These are phyloP conservation scores for Porites divaricata DNA, from an alignment of 92 coral and sea anemone genomes.

Conservation along the genomic window DNA sequence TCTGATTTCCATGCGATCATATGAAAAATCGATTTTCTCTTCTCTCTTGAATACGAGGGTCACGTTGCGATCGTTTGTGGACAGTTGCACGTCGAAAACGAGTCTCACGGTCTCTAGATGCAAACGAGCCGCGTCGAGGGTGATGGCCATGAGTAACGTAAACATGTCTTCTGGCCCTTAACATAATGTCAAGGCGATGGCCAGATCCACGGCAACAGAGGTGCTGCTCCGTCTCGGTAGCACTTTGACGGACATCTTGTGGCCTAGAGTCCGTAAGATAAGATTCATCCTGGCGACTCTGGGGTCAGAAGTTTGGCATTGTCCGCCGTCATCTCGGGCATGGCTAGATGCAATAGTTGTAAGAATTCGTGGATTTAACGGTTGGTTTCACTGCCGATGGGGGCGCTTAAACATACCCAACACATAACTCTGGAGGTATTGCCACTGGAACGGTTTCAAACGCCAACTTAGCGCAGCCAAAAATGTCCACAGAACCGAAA, in stretches of 20 bases:
- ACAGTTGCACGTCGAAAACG: not conserved
- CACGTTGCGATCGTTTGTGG: not conserved
- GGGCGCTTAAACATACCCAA: conserved; percentile 8
- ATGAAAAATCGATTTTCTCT: conserved; percentile 12
- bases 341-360: not conserved
- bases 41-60: not conserved
- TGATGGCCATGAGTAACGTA: conserved; percentile 15
- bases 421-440: conserved; percentile 10
- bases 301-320: conserved; percentile 10
- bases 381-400: conserved; percentile 1
- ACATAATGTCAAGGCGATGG: conserved; percentile 8
- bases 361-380: conserved; percentile 15
- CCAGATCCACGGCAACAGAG: conserved; percentile 17
- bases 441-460: conserved; percentile 18
- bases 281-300: conserved; percentile 8
- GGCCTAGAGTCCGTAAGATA: not conserved
- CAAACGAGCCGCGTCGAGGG: not conserved
- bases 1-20: conserved; percentile 16
- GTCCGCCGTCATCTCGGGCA: not conserved
- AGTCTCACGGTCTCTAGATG: conserved; percentile 14
- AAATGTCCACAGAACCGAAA: not conserved
- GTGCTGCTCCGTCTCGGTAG: conserved; percentile 28
- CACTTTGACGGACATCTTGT: conserved; percentile 5
- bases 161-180: not conserved
- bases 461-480: not conserved